These are phyloP conservation scores for Wiebesia pumilae DNA, from an alignment of 1,140 invertebrate species.

Conservation along the genomic window DNA sequence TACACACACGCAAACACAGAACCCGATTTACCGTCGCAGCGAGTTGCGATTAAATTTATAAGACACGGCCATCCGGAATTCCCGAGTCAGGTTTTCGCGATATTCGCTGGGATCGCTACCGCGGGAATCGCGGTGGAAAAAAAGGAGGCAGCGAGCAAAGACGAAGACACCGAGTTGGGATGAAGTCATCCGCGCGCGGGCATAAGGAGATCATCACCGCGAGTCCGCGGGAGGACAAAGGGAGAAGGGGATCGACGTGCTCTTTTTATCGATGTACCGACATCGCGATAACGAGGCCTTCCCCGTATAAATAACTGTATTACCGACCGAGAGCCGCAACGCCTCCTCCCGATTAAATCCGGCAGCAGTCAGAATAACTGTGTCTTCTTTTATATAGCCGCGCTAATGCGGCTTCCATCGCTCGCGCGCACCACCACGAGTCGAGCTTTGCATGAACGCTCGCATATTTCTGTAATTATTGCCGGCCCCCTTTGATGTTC, in stretches of 20 bases:
- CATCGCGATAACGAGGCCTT: constrained; percentile 63
- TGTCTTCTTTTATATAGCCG: constrained; percentile 19
- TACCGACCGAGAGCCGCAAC: constrained; percentile 58
- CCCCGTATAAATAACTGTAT: constrained; percentile 71
- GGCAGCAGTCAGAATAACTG: constrained; percentile 51
- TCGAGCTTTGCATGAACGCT: constrained; percentile 60
- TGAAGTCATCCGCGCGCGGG: constrained; percentile 11
- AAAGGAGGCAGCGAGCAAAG: background rate
- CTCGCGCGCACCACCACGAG: background rate
- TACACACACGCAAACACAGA: background rate
- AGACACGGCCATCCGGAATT: constrained; percentile 20
- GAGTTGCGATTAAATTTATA: background rate
- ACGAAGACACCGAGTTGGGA: background rate
- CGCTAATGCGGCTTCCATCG: background rate
- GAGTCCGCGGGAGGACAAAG: background rate
- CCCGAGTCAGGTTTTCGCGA: background rate
- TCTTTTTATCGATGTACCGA: constrained; percentile 46
- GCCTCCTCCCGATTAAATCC: constrained; percentile 63
- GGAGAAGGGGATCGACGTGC: background rate
- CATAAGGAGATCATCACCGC: constrained; percentile 36
- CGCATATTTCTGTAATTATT: constrained; percentile 75
- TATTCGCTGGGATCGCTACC: background rate
- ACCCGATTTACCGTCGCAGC: background rate
- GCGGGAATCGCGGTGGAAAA: background rate
- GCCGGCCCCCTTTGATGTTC: constrained; percentile 70